These are phyloP conservation scores for Gymnocephalus cernua DNA, from an alignment of 2,113 vertebrate genomes.

Conservation along the genomic window DNA sequence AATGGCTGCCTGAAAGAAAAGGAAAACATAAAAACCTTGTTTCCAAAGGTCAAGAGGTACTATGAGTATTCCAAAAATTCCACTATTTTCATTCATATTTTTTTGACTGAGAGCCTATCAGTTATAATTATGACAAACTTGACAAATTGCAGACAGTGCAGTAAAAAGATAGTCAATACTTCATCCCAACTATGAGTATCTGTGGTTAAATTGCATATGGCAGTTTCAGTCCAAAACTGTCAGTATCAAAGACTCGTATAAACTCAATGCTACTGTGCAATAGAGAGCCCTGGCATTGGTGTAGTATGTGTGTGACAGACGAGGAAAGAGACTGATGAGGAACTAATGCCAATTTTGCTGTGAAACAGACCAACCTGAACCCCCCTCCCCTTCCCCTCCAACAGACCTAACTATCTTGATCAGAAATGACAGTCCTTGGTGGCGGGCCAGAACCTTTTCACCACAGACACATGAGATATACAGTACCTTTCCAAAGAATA, in stretches of 20 bases:
- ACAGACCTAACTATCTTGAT: constrained; percentile 53
- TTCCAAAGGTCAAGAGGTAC: not conserved
- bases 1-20: not conserved
- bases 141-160: not conserved
- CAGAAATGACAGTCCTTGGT: constrained; percentile 63
- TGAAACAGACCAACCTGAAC: constrained; percentile 58
- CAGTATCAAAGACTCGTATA: not conserved
- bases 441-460: constrained; percentile 47
- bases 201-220: not conserved
- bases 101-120: not conserved
- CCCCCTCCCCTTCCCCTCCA: not conserved
- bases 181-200: not conserved
- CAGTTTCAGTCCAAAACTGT: not conserved
- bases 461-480: constrained; percentile 44
- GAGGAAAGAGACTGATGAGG: constrained; percentile 53
- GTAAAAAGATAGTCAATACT: not conserved
- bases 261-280: constrained; percentile 2
- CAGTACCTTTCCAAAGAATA: constrained; percentile 46
- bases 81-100: not conserved
- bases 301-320: constrained; percentile 38
- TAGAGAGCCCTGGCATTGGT: not conserved
- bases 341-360: constrained; percentile 72
- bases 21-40: not conserved
- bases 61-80: not conserved
- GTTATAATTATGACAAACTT: not conserved